Evolutionary conservation across 2,113 vertebrate species (phyloP).

Genomic region (Actinemys pallida): DNA sequence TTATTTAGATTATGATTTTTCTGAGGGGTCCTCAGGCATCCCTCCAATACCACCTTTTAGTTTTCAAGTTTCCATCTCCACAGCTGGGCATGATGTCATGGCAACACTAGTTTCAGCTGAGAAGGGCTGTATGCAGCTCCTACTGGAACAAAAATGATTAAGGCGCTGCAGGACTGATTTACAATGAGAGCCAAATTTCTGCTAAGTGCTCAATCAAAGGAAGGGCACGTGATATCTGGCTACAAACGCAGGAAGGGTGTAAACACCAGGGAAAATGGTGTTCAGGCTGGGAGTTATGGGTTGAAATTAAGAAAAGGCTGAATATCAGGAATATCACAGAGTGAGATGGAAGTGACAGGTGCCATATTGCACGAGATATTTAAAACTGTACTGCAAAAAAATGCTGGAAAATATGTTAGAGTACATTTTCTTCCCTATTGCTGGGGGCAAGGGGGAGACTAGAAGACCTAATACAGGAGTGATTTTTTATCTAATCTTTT

Average conservation of each 20-base stretch:
- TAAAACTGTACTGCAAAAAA: background rate
- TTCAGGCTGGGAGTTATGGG: accelerated
- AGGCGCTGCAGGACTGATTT: background rate
- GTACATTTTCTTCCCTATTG: background rate
- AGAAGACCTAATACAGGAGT: background rate
- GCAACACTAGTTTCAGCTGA: background rate
- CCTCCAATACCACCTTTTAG: background rate
- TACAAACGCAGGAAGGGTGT: background rate
- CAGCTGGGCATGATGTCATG: background rate
- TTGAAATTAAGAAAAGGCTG: background rate
- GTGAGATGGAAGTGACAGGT: background rate
- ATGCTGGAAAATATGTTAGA: background rate
- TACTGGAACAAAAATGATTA: accelerated
- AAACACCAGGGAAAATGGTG: background rate
- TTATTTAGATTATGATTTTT: background rate
- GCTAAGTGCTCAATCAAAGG: accelerated
- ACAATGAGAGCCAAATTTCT: background rate
- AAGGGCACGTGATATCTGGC: background rate
- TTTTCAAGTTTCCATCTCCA: accelerated
- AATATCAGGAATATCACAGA: background rate
- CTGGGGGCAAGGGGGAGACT: background rate
- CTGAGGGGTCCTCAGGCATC: background rate
- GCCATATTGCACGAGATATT: background rate
- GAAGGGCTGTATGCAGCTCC: accelerated
- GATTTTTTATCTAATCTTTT: background rate